Conservation (phyloP, 2,888 invertebrate species). For the Diaphora mendica region DNA sequence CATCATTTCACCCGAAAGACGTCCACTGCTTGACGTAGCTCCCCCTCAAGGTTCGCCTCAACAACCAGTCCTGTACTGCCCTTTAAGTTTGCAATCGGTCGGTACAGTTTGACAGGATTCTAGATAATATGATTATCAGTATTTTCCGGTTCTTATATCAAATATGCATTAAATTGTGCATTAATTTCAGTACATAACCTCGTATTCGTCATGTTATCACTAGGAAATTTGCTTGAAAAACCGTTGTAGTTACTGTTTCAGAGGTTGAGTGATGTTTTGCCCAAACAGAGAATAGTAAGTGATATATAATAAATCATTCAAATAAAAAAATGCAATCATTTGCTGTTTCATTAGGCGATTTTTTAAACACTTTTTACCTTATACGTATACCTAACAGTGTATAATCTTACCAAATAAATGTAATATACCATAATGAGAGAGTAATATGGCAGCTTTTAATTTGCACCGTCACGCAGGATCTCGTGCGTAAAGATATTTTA, state of each 20-base stretch:
- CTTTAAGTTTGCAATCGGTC: not conserved
- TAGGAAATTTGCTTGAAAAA: not conserved
- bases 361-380: not conserved
- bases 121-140: constrained; percentile 38
- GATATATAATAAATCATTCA: not conserved
- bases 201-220: not conserved
- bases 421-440: not conserved
- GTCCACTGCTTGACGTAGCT: no score
- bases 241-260: not conserved
- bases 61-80: no score
- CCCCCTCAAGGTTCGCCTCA: no score
- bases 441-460: constrained; percentile 11
- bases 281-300: no score
- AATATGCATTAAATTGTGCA: not conserved
- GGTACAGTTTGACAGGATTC: constrained; percentile 32
- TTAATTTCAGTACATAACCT: not conserved
- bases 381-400: not conserved
- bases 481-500: constrained; percentile 33
- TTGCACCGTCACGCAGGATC: constrained; percentile 30
- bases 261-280: not conserved
- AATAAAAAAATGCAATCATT: not conserved
- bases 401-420: constrained; percentile 7
- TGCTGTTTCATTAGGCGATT: not conserved
- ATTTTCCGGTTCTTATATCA: constrained; percentile 25
- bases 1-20: no score